These are phyloP conservation scores for Alexandromys fortis DNA, from an alignment of 2,113 vertebrate species.

Conservation along the genomic window DNA sequence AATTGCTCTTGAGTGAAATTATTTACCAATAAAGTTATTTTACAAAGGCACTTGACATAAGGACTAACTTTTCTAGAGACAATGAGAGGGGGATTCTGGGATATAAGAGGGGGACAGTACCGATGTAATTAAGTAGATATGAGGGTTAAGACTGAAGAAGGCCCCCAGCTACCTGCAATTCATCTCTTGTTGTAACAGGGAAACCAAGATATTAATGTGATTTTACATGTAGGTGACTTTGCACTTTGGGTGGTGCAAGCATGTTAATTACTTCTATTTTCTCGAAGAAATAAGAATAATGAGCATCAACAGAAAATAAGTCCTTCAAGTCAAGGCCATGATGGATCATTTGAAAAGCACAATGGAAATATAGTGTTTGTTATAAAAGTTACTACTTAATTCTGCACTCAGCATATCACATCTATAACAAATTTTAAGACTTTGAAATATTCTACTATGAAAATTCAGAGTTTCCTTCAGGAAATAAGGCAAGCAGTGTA, in stretches of 20 bases:
- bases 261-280: slow-evolving; percentile 31
- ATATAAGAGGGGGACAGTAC: not conserved
- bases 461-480: slow-evolving; percentile 61
- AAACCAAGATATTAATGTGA: not conserved
- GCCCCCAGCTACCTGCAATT: not conserved
- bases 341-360: slow-evolving; percentile 34
- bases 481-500: slow-evolving; percentile 45
- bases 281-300: slow-evolving; percentile 21
- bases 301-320: not conserved
- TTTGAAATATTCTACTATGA: slow-evolving; percentile 50
- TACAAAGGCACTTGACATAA: not conserved
- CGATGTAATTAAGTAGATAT: not conserved
- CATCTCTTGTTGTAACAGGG: not conserved
- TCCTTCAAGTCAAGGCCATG: slow-evolving; percentile 41
- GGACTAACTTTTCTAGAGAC: not conserved
- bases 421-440: slow-evolving; percentile 56
- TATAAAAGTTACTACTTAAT: not conserved
- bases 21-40: not conserved
- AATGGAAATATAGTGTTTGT: not conserved
- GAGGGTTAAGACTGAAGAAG: not conserved
- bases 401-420: slow-evolving; percentile 1
- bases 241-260: not conserved
- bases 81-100: not conserved
- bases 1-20: not conserved
- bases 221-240: slow-evolving; percentile 3